Base-by-base conservation (phyloP, 2,797 vertebrate genomes). In the Lates japonicus region DNA sequence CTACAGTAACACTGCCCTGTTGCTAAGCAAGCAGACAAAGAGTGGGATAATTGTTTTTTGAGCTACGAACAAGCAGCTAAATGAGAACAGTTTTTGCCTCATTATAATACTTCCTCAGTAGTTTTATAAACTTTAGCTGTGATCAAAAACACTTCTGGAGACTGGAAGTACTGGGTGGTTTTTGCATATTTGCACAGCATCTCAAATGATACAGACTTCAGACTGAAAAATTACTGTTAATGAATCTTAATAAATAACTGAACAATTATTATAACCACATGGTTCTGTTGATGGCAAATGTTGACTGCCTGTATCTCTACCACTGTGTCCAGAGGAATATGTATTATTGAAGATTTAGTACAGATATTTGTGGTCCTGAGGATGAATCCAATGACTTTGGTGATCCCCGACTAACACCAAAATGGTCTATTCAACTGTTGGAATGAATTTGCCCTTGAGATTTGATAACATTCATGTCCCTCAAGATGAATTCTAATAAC, bases 1-100 rank as follows among this genome's bases (percentile, higher is more conserved):
- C 93, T 99, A 99, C 95, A 99, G 98, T 99, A 95, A 93, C 3
- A 16, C 5, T 3, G 37, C 5, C 11, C 0, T 62, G 6, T 37
- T 44, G 4, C 20, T 59, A 1, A n/a, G n/a, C 31, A 25, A 20
- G 19, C 41, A 42, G 51, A 46, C 57, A 44, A 11, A 20, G 5
- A 33, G 7, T 29, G 14, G 35, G 44, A 4, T 33, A 1, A 49
- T 37, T 3, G 67, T 22, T 51, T 63, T 70, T 54, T 73, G 37
- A 66, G 25, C 51, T 16, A 46, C 37, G n/a, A 62, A 37, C 20
- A 64, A 14, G 49, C 19, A 48, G 4, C 33, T 35, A 59, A 20
- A 49, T 29, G 8, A 16, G 7, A 6, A 25, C 19, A 42, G 19
- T 20, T 48, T 4, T 71, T 19, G 42, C 35, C 39, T 67, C 9